Conservation (phyloP, 2,113 vertebrate genomes). For the Pituophis catenifer region DNA sequence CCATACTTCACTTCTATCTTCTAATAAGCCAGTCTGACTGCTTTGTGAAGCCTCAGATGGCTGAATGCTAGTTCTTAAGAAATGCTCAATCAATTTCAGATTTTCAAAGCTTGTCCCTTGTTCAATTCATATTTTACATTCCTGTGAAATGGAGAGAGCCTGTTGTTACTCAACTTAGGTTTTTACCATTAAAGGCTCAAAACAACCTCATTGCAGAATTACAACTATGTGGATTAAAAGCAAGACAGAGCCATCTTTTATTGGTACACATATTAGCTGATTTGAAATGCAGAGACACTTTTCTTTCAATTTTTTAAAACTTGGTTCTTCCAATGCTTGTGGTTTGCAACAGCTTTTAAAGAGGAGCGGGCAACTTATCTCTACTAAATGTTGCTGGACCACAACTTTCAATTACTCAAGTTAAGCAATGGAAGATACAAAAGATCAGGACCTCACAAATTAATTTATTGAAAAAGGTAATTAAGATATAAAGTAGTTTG, state of each 20-base stretch:
- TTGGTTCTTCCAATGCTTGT: not conserved
- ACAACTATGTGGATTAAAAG: not conserved
- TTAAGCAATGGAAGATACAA: not conserved
- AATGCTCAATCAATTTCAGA: slow-evolving; percentile 20
- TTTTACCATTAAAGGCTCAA: not conserved
- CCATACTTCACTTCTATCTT: not conserved
- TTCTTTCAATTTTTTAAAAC: not conserved
- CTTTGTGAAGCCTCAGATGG: slow-evolving; percentile 16
- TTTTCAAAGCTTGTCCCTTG: slow-evolving; percentile 2
- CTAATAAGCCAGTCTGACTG: slow-evolving; percentile 36
- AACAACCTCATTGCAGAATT: not conserved
- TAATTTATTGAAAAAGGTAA: not conserved
- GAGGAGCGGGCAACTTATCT: not conserved
- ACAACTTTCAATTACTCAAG: not conserved
- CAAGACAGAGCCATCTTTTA: not conserved
- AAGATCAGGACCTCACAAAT: not conserved
- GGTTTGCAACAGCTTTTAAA: not conserved
- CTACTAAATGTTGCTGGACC: not conserved
- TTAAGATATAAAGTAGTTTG: not conserved
- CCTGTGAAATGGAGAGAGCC: not conserved
- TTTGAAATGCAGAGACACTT: not conserved
- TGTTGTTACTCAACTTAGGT: not conserved
- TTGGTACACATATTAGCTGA: not conserved
- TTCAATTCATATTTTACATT: slow-evolving; percentile 33
- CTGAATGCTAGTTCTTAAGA: slow-evolving; percentile 42